Base-by-base conservation (phyloP, 2,113 vertebrate species). In the Polypterus senegalus region DNA sequence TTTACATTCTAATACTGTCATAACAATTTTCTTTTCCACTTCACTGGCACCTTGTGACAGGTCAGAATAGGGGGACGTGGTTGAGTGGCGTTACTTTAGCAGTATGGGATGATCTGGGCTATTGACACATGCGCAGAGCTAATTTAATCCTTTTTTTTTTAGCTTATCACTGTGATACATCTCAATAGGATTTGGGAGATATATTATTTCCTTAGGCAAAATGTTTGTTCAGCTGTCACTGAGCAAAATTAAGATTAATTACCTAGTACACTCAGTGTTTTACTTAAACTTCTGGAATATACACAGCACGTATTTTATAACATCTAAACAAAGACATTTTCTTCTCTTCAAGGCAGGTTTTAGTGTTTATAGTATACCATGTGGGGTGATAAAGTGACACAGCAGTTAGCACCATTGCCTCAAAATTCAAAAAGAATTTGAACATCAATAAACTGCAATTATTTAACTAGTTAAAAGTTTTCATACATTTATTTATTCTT, bases 1-100 rank as follows among this genome's bases (percentile, higher is more conserved):
- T 83, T 75, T 67, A 59, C 70, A 75, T 74, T 65, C 60, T 63
- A 67, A 11, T 72, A 54, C 67, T 75, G 66, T 73, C 63, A 61
- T 72, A 75, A 70, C 11, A 72, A 64, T 64, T 57, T 66, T 64
- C 0, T 2, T 67, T 75, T 76, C 65, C 44, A 64, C 67, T 71
- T 74, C 70, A 54, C 67, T 68, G 61, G 68, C 66, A 1, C 47
- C 49, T 47, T 60, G 58, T 54, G 59, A 56, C 4, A 1, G 65
- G 63, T 59, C 69, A 64, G 5, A 61, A 46, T 47, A 62, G 48
- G 60, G 65, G 57, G 59, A 65, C 53, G 6, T 64, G n/a, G 46
- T 9, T 67, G 67, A 63, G 54, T 49, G 65, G 8, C 52, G 58
- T 62, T 53, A 61, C 49, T 58, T 2, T 69, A 46, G 64, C 48